Base-by-base conservation (phyloP, 2,113 vertebrate genomes). In the Danionella cerebrum region DNA sequence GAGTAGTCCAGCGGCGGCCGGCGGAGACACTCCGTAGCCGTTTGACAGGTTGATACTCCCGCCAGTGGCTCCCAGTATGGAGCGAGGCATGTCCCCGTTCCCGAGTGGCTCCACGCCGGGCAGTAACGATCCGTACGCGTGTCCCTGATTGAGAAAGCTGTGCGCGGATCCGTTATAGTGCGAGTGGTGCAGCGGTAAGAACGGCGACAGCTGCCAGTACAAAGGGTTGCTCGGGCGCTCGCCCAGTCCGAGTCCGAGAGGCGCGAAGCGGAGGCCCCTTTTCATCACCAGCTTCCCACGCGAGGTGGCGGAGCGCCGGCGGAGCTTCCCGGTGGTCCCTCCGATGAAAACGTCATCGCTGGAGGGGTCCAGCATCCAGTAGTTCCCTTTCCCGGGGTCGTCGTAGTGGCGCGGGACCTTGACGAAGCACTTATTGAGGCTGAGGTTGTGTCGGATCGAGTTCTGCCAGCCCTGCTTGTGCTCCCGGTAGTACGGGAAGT, bases 391-490 rank as follows among this genome's bases (percentile, higher is more conserved):
- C 0, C 82, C 82, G 2, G 82, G 82, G 25, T 84, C 80, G 36
- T 84, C 82, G 58, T 84, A 84, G 47, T 84, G 82, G 7, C 82
- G 74, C 54, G 82, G 82, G 9, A 84, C 82, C 50, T 84, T 84
- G 3, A 84, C 80, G 47, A 84, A 84, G 36, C 82, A 84, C 27
- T 84, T 84, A 69, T 84, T 84, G 48, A 84, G 74, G 60, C 82
- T 84, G 50, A 84, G 76, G 35, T 84, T 84, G 69, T 84, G 82
- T 2, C 82, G 63, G 25, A 84, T 84, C 7, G 82, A 84, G 76
- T 84, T 84, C 65, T 84, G 82, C 82, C 82, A 84, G 57, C 82
- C 82, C n/a, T 84, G 82, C 52, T 82, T 81, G 57, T 84, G 81
- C 22, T 81, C 76, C 29, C 82, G 66, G 53, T 84, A 84, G 14